Conservation (phyloP, 92 coral and sea anemone species). For the Micromussa lordhowensis region DNA sequence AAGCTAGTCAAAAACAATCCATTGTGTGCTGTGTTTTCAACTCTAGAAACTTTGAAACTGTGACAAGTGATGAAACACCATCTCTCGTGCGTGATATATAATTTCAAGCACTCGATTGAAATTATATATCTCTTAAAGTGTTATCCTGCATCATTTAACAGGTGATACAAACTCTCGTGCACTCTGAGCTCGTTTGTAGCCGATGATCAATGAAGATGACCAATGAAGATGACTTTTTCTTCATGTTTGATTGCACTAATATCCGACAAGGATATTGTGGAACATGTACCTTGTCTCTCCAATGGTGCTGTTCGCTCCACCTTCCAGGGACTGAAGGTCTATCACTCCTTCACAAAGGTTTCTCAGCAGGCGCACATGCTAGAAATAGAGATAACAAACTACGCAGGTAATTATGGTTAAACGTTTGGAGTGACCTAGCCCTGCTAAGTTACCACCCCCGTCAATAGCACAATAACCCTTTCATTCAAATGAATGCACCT, state of each 20-base stretch:
- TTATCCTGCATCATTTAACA: not conserved
- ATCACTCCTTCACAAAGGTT: conserved; percentile 73
- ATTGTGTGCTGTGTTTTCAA: too few relatives aligned
- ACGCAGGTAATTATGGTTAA: not conserved
- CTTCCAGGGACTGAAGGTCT: conserved; percentile 47
- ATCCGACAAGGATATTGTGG: too few relatives aligned
- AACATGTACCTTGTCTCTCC: conserved; percentile 20
- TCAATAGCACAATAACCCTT: too few relatives aligned
- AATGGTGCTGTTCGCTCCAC: not conserved
- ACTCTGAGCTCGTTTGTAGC: not conserved
- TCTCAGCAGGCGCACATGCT: conserved; percentile 83
- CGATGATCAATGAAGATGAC: not conserved
- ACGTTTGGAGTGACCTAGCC: not conserved
- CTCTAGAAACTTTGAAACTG: too few relatives aligned
- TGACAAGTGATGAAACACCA: too few relatives aligned
- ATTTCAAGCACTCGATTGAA: too few relatives aligned
- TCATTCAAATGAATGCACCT: too few relatives aligned
- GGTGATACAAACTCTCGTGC: not conserved
- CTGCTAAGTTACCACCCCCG: too few relatives aligned
- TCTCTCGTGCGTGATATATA: too few relatives aligned
- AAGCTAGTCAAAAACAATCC: too few relatives aligned
- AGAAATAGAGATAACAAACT: not conserved
- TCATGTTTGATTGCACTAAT: not conserved
- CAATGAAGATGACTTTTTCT: not conserved
- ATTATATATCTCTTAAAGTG: too few relatives aligned